Base-by-base conservation (phyloP, 2,113 vertebrate genomes). In the Taurulus bubalis region DNA sequence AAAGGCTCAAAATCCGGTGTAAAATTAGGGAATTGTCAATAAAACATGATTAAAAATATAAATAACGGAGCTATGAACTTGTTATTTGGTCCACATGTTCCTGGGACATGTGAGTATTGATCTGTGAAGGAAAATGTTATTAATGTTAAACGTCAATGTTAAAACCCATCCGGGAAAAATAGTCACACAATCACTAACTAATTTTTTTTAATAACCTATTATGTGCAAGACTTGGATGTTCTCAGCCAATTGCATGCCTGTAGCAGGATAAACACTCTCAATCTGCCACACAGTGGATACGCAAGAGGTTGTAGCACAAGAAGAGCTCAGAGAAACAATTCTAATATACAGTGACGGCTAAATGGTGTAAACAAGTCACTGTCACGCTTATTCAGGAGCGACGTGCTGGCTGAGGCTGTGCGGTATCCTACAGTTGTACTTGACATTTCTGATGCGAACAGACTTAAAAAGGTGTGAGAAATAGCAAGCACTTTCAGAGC, bases 281-380 rank as follows among this genome's bases (percentile, higher is more conserved):
- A 56, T 42, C 22, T 10, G 28, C 9, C 20, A n/a, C 18, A n/a
- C 28, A 24, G 20, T 49, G 16, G n/a, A 59, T 7, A 66, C 24
- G 10, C 1, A 11, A 79, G 34, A 47, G 5, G 62, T 56, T 70
- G 7, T 51, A 77, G 68, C 6, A 42, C 30, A 65, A 69, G 14
- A 71, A 70, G 58, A 36, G 9, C 26, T 30, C 10, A 24, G n/a
- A 24, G 42, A 58, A 74, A 74, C 40, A 70, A 6, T 59, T 32
- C 20, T 24, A 63, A 16, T 28, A 16, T 14, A 58, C 28, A 47
- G 26, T 20, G 47, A 74, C 6, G 18, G 15, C 32, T 51, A 36
- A 26, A 26, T 10, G 18, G 53, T 34, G 28, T 47, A 5, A 59
- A 32, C 56, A 28, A 51, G 14, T 69, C 8, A 58, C 5, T 58